Evolutionary conservation across 2,888 invertebrate genomes (phyloP), one percentile per base, ranked within the genome.

Genomic region (Pterostichus madidus): DNA sequence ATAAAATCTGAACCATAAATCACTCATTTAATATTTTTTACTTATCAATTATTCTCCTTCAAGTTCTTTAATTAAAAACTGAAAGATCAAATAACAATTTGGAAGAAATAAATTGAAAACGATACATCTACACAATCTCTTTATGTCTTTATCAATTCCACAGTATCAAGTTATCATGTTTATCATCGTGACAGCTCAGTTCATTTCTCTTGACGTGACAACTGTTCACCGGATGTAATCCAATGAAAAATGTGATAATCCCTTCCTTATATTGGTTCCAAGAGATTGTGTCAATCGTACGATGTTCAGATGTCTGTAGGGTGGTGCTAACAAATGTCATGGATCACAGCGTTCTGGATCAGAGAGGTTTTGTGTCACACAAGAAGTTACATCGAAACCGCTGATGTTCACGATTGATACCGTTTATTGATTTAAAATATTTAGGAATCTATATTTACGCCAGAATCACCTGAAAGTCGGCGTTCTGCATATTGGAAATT

Each of bases 171-270:
- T 68, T 59, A 59, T 59, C 64, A 15, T 68, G 17, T 71, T 71
- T 44, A 44, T 71, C 68, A n/a, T 32, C 7, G 13, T 39, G 64
- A 35, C 64, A 64, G 64, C n/a, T 8, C 53, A 76, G 35, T 56
- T 56, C 39, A 77, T 59, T 39, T 77, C 35, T 44, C 24, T 59
- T 15, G 59, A 77, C 76, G 76, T 76, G 15, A 53, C 53, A 53
- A 52, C 49, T 59, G 39, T 77, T 77, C 24, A 17, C 10, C 6
- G 44, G 59, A 77, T 59, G 44, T 77, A 77, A 77, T 77, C 77
- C 76, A 32, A 39, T 76, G 76, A 76, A 76, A 76, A 76, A 76
- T 76, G 76, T 35, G 53, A 76, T 76, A 76, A 76, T 56, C 76
- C 10, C 32, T 39, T 76, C 17, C 76, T 75, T 75, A 35, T 76